These are phyloP conservation scores for Tipula confusa DNA, from an alignment of 2,888 invertebrate genomes.

Conservation along the genomic window DNA sequence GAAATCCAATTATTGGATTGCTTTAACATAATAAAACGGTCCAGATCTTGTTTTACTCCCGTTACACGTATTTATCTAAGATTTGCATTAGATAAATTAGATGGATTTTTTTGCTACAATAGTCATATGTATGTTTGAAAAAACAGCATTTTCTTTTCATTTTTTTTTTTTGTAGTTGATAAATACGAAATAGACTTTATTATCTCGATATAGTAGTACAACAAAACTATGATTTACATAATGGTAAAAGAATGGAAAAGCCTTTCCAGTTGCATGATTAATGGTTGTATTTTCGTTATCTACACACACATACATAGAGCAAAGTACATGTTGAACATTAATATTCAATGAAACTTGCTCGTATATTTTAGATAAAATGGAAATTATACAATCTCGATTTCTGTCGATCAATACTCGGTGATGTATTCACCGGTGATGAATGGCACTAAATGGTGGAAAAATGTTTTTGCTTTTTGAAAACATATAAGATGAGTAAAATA, in stretches of 20 bases:
- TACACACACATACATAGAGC: neutral
- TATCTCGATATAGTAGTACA: neutral
- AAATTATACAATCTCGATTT: neutral
- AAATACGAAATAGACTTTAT: neutral
- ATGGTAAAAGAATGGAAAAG: neutral
- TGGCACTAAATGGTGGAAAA: neutral
- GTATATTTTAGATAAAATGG: neutral
- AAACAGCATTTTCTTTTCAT: neutral
- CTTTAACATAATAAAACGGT: no score
- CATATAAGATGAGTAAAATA: neutral
- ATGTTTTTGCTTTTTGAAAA: neutral
- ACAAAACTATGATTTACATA: neutral
- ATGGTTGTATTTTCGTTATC: neutral
- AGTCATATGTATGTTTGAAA: neutral
- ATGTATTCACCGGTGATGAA: neutral
- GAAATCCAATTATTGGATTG: no score
- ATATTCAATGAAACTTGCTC: neutral
- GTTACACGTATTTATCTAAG: neutral
- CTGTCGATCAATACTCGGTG: neutral
- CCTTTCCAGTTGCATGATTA: neutral
- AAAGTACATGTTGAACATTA: neutral
- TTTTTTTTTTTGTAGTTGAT: neutral
- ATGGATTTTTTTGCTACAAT: neutral
- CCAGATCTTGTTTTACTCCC: no score
- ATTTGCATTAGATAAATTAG: conserved; percentile 25